Percentiles rank a stretch among this genome's conserved stretches.
Evolutionary conservation across 2,113 vertebrate species (phyloP).

Genomic region (Perca schrenkii): DNA sequence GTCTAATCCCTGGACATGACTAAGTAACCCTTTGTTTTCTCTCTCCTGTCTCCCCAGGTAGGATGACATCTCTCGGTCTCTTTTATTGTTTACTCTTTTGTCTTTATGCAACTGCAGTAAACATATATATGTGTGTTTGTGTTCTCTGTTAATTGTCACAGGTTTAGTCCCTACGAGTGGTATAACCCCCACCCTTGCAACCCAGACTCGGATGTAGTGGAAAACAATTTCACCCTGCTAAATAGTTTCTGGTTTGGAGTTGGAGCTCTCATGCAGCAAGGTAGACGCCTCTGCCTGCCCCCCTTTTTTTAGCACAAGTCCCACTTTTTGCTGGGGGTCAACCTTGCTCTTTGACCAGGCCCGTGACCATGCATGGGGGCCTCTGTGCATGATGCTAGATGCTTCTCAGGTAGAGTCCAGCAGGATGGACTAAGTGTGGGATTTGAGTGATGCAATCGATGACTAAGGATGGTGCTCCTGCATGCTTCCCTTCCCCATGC

Average conservation of each 20-base stretch:
- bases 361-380: constrained; percentile 93
- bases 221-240: constrained; percentile 99
- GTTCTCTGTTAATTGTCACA: constrained; percentile 93
- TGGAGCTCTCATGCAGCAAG: constrained; percentile 99
- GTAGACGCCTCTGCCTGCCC: constrained; percentile 98
- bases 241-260: constrained; percentile 99
- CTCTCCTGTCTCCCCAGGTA: constrained; percentile 77
- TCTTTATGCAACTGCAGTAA: constrained; percentile 62
- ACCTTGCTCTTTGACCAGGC: constrained; percentile 84
- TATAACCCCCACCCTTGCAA: constrained; percentile 99
- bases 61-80: constrained; percentile 38
- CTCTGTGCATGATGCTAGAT: constrained; percentile 96
- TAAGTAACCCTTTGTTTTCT: constrained; percentile 74
- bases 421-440: constrained; percentile 40
- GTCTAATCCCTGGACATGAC: constrained; percentile 31
- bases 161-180: constrained; percentile 99
- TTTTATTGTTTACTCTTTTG: constrained; percentile 29
- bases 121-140: constrained; percentile 66
- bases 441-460: constrained; percentile 43
- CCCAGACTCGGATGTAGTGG: constrained; percentile 99
- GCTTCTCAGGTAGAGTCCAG: constrained; percentile 71
- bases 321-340: constrained; percentile 98
- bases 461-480: constrained; percentile 58
- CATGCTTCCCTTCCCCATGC: constrained; percentile 65
- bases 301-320: constrained; percentile 87